Evolutionary conservation across 2,113 vertebrate species (phyloP).

Genomic region (Phrynocephalus versicolor): DNA sequence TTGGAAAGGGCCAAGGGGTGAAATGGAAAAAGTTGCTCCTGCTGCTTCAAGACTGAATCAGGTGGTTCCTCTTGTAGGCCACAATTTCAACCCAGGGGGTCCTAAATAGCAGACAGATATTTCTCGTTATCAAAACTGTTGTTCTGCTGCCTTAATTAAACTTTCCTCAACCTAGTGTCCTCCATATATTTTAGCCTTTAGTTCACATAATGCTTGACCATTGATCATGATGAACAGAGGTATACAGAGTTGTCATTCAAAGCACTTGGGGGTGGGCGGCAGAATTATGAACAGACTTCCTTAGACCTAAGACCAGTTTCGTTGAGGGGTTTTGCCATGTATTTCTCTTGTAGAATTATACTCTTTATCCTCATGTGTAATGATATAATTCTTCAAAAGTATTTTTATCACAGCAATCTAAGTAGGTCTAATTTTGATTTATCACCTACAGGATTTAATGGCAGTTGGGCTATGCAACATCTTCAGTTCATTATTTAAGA

Average conservation of each 20-base stretch:
- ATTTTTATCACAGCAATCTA: neutral
- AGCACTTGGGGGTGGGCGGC: too few relatives aligned
- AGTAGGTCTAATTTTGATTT: slow-evolving; percentile 13
- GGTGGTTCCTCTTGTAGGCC: neutral
- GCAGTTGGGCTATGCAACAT: slow-evolving; percentile 72
- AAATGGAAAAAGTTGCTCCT: neutral
- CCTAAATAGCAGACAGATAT: neutral
- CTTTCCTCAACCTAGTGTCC: neutral
- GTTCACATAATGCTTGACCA: too few relatives aligned
- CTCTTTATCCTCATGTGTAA: neutral
- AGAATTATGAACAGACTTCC: too few relatives aligned
- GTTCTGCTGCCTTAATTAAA: neutral
- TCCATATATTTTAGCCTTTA: too few relatives aligned
- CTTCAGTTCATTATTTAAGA: slow-evolving; percentile 71
- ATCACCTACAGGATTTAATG: slow-evolving; percentile 67
- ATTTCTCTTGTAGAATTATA: neutral
- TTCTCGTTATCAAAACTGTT: neutral
- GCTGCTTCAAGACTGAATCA: neutral
- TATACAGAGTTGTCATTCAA: too few relatives aligned
- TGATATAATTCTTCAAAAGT: neutral
- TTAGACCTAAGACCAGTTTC: neutral
- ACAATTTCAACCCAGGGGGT: neutral
- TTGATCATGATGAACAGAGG: too few relatives aligned
- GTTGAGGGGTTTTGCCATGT: neutral
- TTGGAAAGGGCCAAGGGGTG: neutral